Percentiles rank a stretch among this genome's conserved stretches.
Conservation (phyloP, 2,797 vertebrate species). For the Selene dorsalis region DNA sequence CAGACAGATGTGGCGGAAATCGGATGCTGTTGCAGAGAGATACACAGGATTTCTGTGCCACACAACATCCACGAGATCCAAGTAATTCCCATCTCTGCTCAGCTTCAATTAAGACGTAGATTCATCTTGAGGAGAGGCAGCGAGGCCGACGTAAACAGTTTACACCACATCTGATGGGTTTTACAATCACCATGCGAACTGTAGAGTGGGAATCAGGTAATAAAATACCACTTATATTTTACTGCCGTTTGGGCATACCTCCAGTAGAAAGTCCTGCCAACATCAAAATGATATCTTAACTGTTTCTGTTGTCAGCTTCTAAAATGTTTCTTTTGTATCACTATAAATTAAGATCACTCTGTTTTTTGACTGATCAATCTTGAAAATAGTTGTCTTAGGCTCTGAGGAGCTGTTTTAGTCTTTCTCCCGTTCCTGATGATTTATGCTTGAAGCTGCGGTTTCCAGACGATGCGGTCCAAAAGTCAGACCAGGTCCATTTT, state of each 20-base stretch:
- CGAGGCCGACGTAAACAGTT: conserved; percentile 50
- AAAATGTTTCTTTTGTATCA: conserved; percentile 10
- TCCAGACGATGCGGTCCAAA: background rate
- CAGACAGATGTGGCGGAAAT: conserved; percentile 64
- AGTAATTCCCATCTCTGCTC: conserved; percentile 44
- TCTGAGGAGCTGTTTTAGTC: background rate
- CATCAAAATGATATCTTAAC: conserved; percentile 12
- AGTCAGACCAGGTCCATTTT: background rate
- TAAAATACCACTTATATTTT: conserved; percentile 58
- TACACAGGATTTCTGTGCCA: conserved; percentile 17
- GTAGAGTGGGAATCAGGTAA: conserved; percentile 44
- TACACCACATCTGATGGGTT: conserved; percentile 42
- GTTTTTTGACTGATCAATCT: background rate
- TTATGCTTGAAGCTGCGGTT: background rate
- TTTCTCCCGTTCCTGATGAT: background rate
- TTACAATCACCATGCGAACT: conserved; percentile 36
- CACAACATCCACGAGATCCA: conserved; percentile 8
- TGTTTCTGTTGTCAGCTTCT: conserved; percentile 24
- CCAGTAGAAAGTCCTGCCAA: conserved; percentile 43
- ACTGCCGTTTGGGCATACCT: conserved; percentile 58
- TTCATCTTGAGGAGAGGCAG: conserved; percentile 34
- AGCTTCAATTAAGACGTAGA: conserved; percentile 48
- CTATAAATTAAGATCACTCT: background rate
- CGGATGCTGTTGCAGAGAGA: conserved; percentile 46
- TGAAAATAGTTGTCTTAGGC: background rate